Conservation (phyloP, 2,797 vertebrate species). For the Pagetopsis macropterus region DNA sequence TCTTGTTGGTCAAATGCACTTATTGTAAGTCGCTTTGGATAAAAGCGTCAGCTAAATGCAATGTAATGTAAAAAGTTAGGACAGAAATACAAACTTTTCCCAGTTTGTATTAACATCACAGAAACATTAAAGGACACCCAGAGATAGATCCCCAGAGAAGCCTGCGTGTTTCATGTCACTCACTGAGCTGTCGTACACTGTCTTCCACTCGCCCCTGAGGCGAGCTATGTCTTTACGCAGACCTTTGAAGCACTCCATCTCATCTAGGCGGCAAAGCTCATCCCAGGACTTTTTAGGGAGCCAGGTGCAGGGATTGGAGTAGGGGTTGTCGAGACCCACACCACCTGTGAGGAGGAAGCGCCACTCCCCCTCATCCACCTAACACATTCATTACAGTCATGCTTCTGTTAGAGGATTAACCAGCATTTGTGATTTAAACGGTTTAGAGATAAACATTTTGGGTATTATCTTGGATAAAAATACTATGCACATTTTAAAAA, state of each 20-base stretch:
- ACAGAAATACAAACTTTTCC: not conserved
- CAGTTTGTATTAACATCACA: not conserved
- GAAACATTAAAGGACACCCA: not conserved
- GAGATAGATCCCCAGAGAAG: not conserved
- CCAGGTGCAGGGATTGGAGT: constrained; percentile 88
- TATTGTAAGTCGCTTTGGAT: too few species aligned
- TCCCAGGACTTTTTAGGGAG: constrained; percentile 91
- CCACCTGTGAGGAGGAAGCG: constrained; percentile 91
- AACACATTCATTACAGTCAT: constrained; percentile 17
- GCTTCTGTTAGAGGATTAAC: not conserved
- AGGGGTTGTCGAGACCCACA: constrained; percentile 89
- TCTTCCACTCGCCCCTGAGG: constrained; percentile 87
- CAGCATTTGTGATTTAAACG: not conserved
- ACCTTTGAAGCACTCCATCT: constrained; percentile 80
- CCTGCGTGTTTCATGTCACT: constrained; percentile 31
- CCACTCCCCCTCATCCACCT: constrained; percentile 89
- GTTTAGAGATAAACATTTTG: constrained; percentile 5
- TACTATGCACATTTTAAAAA: constrained; percentile 5
- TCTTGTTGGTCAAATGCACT: too few species aligned
- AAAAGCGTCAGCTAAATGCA: too few species aligned
- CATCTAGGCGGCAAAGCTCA: constrained; percentile 89
- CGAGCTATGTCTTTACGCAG: constrained; percentile 81
- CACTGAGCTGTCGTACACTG: constrained; percentile 89
- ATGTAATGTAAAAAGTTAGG: not conserved
- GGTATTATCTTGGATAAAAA: constrained; percentile 12